Evolutionary conservation across 2,113 vertebrate species (phyloP).

Genomic region (Campylomormyrus tamandua): DNA sequence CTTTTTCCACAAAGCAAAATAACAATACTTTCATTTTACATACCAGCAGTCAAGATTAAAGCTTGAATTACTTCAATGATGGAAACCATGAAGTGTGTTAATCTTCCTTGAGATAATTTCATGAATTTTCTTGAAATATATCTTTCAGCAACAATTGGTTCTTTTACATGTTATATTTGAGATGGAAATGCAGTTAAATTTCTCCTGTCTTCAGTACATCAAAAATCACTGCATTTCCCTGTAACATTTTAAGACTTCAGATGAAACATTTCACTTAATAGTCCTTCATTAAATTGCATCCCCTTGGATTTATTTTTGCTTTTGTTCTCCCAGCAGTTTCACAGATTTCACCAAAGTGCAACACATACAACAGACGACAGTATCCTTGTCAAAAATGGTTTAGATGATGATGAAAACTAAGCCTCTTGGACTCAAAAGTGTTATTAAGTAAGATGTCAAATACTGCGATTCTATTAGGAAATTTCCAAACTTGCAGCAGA

Average conservation of each 20-base stretch:
- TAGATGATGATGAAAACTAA: neutral
- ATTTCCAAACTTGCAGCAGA: neutral
- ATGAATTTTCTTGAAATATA: neutral
- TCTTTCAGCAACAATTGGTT: neutral
- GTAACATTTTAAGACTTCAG: neutral
- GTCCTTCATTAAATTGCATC: neutral
- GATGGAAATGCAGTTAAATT: neutral
- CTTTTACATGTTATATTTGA: neutral
- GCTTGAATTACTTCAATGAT: neutral
- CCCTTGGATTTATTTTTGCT: neutral
- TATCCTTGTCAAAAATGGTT: constrained; percentile 5
- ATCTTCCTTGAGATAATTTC: neutral
- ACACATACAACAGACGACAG: neutral
- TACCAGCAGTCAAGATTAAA: neutral
- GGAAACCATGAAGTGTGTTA: neutral
- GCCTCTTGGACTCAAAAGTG: neutral
- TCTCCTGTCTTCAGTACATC: neutral
- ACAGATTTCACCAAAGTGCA: neutral
- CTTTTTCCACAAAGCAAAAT: neutral
- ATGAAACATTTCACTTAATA: neutral
- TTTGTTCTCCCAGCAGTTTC: neutral
- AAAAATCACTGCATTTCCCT: neutral
- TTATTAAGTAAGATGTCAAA: constrained; percentile 7
- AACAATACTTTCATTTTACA: neutral
- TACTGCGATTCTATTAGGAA: neutral